phyloP scores from a whole-genome alignment of 2,113 vertebrate genomes.

The Hyla sarda region DNA sequence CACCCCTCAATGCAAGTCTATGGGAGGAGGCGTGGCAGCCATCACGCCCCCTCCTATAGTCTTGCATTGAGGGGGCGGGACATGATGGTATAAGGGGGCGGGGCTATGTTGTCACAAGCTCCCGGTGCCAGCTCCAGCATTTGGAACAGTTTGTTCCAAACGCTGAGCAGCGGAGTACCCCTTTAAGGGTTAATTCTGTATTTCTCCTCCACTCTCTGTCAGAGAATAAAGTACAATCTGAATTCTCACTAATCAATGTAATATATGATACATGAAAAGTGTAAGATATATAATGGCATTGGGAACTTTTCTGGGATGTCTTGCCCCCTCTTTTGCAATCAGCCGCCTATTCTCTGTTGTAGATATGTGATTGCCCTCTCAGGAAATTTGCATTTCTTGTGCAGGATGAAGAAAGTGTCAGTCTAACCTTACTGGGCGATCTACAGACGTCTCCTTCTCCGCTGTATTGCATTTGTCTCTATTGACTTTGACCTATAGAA shows the following conservation, averaged over 20 bases:
- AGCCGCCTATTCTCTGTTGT: conserved; percentile 8
- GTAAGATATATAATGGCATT: background rate
- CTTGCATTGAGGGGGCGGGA: no score
- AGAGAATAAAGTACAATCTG: conserved; percentile 6
- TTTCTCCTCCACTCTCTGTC: background rate
- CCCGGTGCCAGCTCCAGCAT: no score
- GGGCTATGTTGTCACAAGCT: no score
- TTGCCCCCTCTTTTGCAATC: conserved; percentile 10
- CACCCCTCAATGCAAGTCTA: no score
- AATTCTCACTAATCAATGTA: background rate
- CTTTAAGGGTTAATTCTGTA: background rate
- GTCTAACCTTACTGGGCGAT: background rate
- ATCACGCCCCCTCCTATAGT: no score
- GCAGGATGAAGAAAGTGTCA: background rate
- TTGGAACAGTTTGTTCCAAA: no score
- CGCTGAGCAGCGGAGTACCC: no score
- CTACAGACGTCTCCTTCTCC: background rate
- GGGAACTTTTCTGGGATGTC: background rate
- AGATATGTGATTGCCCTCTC: background rate
- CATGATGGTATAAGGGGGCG: no score
- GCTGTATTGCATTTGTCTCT: background rate
- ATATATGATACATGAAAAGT: background rate
- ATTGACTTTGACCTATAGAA: background rate
- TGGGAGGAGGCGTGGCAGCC: no score
- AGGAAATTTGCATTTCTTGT: background rate